These are phyloP conservation scores for Chiloscyllium plagiosum DNA, from an alignment of 2,113 vertebrate species.

Conservation along the genomic window DNA sequence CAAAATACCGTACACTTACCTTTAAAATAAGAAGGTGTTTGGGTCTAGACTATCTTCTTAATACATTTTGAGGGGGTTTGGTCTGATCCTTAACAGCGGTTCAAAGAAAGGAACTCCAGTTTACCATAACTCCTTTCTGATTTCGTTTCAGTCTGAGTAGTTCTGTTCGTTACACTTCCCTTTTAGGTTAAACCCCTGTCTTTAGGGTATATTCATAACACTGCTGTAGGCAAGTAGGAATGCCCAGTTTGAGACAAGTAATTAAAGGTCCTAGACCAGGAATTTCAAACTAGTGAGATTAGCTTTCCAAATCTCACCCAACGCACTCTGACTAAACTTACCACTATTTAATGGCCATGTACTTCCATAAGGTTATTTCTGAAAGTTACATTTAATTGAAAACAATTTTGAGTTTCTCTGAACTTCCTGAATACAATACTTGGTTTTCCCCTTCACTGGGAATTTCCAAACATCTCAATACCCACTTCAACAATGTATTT, in stretches of 20 bases:
- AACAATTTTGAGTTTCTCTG: not conserved
- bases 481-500: not conserved
- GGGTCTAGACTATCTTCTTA: no score
- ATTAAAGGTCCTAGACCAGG: not conserved
- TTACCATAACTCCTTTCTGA: not conserved
- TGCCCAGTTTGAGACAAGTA: not conserved
- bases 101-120: not conserved
- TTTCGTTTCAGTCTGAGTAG: not conserved
- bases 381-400: not conserved
- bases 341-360: not conserved
- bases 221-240: not conserved
- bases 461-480: not conserved
- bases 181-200: not conserved
- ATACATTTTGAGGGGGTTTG: no score
- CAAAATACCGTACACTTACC: no score
- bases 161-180: not conserved
- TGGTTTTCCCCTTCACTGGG: not conserved
- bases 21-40: no score
- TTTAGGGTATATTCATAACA: not conserved
- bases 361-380: not conserved
- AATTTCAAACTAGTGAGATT: not conserved
- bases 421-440: not conserved
- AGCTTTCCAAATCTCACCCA: not conserved
- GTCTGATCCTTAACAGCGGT: not conserved
- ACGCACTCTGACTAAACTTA: not conserved